These are phyloP conservation scores for Channallabes apus DNA, from an alignment of 2,797 vertebrate species.

Conservation along the genomic window DNA sequence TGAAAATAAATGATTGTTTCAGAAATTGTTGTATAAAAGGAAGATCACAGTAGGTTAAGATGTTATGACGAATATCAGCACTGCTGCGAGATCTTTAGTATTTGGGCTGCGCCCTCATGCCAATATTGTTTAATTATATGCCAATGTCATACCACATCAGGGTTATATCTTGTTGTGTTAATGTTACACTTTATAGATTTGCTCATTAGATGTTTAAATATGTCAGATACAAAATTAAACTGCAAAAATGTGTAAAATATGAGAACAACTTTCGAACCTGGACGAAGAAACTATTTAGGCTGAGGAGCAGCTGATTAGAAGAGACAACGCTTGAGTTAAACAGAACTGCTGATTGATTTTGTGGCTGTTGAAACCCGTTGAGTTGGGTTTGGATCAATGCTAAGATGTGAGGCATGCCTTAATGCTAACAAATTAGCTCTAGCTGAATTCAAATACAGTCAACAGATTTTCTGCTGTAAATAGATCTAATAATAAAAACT, in stretches of 20 bases:
- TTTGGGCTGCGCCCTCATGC: too few relatives aligned
- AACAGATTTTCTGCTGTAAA: neutral
- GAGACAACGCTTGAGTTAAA: neutral
- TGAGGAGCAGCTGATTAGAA: neutral
- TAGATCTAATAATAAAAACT: neutral
- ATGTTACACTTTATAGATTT: too few relatives aligned
- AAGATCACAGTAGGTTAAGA: too few relatives aligned
- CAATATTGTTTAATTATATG: too few relatives aligned
- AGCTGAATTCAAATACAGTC: neutral
- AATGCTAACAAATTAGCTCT: neutral
- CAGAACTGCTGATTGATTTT: conserved; percentile 1
- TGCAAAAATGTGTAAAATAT: neutral
- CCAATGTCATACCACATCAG: too few relatives aligned
- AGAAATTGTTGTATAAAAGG: too few relatives aligned
- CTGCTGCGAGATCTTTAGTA: too few relatives aligned
- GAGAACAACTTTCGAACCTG: neutral
- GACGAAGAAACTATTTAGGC: neutral
- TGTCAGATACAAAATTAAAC: too few relatives aligned
- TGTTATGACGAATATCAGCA: too few relatives aligned
- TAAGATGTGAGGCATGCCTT: neutral
- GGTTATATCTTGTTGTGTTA: too few relatives aligned
- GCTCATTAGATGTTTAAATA: too few relatives aligned
- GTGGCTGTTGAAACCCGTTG: neutral
- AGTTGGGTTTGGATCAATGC: neutral
- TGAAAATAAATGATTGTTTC: too few relatives aligned